These are phyloP conservation scores for Temnopleurus reevesii DNA, from an alignment of 53 echinoderm and acorn worm species.

Conservation along the genomic window DNA sequence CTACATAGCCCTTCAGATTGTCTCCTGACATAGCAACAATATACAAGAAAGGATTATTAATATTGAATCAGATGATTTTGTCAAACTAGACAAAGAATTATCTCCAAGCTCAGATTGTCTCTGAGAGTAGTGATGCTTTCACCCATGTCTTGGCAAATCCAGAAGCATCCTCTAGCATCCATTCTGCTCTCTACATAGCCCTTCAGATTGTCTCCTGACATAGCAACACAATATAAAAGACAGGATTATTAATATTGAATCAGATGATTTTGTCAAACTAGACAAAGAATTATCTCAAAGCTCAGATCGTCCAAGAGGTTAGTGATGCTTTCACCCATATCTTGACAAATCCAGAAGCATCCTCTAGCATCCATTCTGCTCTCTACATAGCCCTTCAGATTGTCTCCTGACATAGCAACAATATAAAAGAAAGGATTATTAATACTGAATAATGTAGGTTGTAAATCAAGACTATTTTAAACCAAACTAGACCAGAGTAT, in stretches of 20 bases:
- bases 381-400: slow-evolving; percentile 80
- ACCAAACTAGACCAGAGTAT: no score
- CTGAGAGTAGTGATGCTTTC: slow-evolving; percentile 70
- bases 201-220: slow-evolving; percentile 74
- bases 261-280: no score
- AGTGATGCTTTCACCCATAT: slow-evolving; percentile 72
- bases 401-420: slow-evolving; percentile 67
- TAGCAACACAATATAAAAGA: background rate
- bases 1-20: slow-evolving; percentile 76
- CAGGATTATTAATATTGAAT: no score
- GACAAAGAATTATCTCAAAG: slow-evolving; percentile 87
- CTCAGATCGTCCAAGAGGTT: slow-evolving; percentile 82
- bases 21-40: slow-evolving; percentile 67
- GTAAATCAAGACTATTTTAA: no score
- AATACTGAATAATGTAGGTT: no score
- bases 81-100: no score
- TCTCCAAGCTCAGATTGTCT: slow-evolving; percentile 87
- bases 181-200: slow-evolving; percentile 90
- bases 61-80: no score
- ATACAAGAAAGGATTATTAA: no score
- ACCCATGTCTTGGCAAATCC: slow-evolving; percentile 81
- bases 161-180: slow-evolving; percentile 83
- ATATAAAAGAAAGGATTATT: no score
- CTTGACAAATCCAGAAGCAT: slow-evolving; percentile 86
- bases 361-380: slow-evolving; percentile 85